These are phyloP conservation scores for Xylocopa sonorina DNA, from an alignment of 1,140 invertebrate genomes.

Conservation along the genomic window DNA sequence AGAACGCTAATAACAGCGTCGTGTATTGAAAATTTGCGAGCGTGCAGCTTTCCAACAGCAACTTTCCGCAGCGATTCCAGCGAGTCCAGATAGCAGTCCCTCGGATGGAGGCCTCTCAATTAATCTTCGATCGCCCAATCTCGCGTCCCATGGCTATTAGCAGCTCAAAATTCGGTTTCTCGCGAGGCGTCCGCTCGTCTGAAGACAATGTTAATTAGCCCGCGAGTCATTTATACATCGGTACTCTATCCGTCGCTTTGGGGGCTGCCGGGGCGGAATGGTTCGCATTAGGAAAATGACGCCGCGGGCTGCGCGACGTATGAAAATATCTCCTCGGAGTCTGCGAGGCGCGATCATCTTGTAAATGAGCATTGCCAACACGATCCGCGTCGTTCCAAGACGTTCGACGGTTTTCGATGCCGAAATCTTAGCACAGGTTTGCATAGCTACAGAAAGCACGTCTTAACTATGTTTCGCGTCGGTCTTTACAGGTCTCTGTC, in stretches of 20 bases:
- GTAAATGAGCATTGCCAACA: conserved; percentile 5
- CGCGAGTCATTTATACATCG: conserved; percentile 60
- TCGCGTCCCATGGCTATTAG: conserved; percentile 2
- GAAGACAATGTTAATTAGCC: conserved; percentile 66
- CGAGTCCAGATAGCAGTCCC: conserved; percentile 9
- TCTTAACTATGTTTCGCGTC: too few relatives aligned
- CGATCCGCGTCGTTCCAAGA: background rate
- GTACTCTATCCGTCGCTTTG: conserved; percentile 32
- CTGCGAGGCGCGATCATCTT: conserved; percentile 1
- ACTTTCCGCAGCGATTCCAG: conserved; percentile 4
- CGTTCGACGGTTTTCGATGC: background rate
- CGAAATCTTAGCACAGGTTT: background rate
- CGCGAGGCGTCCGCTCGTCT: conserved; percentile 30
- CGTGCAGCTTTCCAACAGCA: background rate
- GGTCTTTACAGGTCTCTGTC: too few relatives aligned
- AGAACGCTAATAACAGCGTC: background rate
- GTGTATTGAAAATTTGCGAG: background rate
- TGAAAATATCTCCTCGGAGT: conserved; percentile 35
- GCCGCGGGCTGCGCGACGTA: conserved; percentile 14
- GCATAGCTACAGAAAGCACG: too few relatives aligned
- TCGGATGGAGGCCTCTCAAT: conserved; percentile 27
- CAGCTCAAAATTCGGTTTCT: conserved; percentile 6
- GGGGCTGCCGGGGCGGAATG: conserved; percentile 34
- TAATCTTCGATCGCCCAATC: conserved; percentile 51
- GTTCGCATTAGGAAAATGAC: conserved; percentile 58